Evolutionary conservation across 2,797 vertebrate genomes (phyloP).

Genomic region (Phyllotis vaccarum): DNA sequence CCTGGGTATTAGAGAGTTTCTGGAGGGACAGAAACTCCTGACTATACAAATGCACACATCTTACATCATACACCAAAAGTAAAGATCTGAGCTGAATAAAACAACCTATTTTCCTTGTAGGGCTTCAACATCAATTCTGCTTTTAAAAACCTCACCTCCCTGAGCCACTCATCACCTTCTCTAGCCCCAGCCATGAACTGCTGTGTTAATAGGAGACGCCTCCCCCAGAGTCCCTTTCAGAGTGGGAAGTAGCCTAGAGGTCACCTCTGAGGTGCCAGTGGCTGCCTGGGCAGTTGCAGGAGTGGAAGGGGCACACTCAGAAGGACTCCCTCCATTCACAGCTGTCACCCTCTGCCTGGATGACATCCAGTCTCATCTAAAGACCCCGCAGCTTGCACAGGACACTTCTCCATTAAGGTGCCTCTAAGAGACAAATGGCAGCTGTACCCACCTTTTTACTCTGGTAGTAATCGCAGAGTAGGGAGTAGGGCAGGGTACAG

Average conservation of each 20-base stretch:
- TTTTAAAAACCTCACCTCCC: not conserved
- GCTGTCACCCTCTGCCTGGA: too few species aligned
- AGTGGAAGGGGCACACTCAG: not conserved
- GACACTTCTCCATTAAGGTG: not conserved
- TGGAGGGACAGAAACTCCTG: too few species aligned
- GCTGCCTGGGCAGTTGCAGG: too few species aligned
- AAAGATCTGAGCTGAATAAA: not conserved
- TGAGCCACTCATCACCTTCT: rapidly evolving
- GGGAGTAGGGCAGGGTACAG: conserved; percentile 98
- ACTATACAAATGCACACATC: not conserved
- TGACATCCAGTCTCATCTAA: too few species aligned
- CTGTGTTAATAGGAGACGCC: not conserved
- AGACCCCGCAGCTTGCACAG: rapidly evolving
- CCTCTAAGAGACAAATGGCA: not conserved
- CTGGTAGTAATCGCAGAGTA: conserved; percentile 99
- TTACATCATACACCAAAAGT: not conserved
- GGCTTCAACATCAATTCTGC: not conserved
- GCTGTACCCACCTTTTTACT: conserved; percentile 92
- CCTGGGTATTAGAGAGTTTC: too few species aligned
- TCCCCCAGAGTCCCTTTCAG: not conserved
- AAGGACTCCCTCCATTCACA: not conserved
- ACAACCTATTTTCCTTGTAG: not conserved
- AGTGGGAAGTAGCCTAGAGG: not conserved
- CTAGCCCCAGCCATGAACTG: not conserved
- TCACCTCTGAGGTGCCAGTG: not conserved